These are phyloP conservation scores for Drosophila murphyi DNA, from an alignment of 1,140 invertebrate species.

Conservation along the genomic window DNA sequence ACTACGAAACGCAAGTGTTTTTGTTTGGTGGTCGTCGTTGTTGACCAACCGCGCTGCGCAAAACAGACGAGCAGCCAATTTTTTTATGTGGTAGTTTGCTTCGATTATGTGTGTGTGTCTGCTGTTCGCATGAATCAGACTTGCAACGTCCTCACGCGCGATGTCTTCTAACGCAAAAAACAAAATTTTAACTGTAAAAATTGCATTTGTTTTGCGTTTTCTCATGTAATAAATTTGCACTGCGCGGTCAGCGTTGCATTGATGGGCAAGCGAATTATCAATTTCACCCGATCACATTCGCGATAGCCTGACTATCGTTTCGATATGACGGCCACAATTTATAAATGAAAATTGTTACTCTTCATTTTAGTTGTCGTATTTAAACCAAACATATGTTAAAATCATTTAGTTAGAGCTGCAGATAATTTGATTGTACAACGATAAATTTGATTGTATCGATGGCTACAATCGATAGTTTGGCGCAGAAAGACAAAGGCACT, in stretches of 20 bases:
- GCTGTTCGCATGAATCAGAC: conserved; percentile 46
- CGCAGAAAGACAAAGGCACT: not conserved
- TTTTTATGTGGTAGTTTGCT: not conserved
- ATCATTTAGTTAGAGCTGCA: not conserved
- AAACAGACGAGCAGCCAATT: not conserved
- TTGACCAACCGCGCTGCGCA: conserved; percentile 27
- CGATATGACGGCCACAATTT: not conserved
- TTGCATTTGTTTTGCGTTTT: conserved; percentile 45
- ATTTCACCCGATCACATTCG: not conserved
- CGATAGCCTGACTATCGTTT: not conserved
- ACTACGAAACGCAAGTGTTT: conserved; percentile 35
- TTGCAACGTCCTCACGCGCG: conserved; percentile 15
- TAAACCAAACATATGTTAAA: not conserved
- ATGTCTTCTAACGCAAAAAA: conserved; percentile 34
- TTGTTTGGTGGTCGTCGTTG: conserved; percentile 15
- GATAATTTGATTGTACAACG: not conserved
- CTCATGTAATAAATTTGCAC: conserved; percentile 41
- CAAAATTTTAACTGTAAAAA: conserved; percentile 20
- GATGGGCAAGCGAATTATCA: not conserved
- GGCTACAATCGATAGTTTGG: not conserved
- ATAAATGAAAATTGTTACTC: not conserved
- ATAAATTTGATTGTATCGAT: not conserved
- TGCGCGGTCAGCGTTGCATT: conserved; percentile 32
- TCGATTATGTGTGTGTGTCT: conserved; percentile 6
- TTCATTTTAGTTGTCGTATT: not conserved